Evolutionary conservation across 2,888 invertebrate species (phyloP), one percentile per base, ranked within the genome.

Genomic region (Plebejus anna): DNA sequence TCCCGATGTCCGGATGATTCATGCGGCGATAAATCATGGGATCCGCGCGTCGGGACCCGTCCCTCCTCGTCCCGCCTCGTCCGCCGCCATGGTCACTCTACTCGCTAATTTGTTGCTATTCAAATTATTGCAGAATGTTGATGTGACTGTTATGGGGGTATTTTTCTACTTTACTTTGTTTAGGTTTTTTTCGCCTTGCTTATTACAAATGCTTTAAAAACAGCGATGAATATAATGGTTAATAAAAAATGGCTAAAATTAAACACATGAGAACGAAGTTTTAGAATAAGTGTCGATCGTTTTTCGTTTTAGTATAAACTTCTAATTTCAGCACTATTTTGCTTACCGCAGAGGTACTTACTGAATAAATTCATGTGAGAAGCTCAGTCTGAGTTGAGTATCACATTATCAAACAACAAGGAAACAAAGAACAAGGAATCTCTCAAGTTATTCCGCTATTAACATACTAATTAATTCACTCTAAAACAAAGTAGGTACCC

Each of bases 1-100:
- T 66, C 66, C 66, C 66, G 66, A 66, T 66, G 36, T 66, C 66
- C 66, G 66, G 16, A 66, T 66, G 66, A 66, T 66, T 66, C 66
- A 66, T 66, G 66, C 32, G 32, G 32, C 13, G 4, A 36, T 66
- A 66, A 66, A 66, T 66, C 66, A 66, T 16, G 66, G 66, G 66
- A 66, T 6, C 66, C 61, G 61, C 22, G 28, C 28, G 22, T 59
- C 28, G 28, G 61, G 9, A 28, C 61, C 9, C 22, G 61, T 22
- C 22, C 61, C 9, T 28, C 16, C 32, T 16, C 2, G 1, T 36
- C 32, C 66, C 66, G 66, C 32, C 5, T 4, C 28, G 61, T 9
- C 28, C 32, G 66, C 66, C 66, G 66, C 66, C 66, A 66, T 36
- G 66, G 66, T 66, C 66, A 66, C 66, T 36, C 66, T 66, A 66